Conservation (phyloP, 2,888 invertebrate genomes). For the Cylloceria caligata region DNA sequence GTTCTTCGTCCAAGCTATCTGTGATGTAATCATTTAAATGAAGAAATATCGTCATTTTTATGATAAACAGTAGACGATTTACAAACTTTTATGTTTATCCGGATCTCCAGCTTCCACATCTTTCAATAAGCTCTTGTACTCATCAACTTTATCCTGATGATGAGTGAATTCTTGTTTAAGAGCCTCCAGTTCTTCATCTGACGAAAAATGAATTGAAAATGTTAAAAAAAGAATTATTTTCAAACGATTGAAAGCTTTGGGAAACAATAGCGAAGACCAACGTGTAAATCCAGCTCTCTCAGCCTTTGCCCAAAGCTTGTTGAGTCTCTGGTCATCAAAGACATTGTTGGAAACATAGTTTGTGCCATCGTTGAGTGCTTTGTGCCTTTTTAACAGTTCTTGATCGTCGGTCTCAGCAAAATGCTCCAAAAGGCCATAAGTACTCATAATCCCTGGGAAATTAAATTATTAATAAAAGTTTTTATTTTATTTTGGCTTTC, state of each 20-base stretch:
- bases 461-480: conserved; percentile 17
- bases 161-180: conserved; percentile 95
- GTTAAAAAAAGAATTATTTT: neutral
- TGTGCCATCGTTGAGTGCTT: conserved; percentile 83
- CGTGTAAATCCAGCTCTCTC: conserved; percentile 93
- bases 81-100: conserved; percentile 89
- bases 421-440: conserved; percentile 92
- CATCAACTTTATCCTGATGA: conserved; percentile 96
- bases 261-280: conserved; percentile 72
- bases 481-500: conserved; percentile 14
- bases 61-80: conserved; percentile 42
- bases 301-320: conserved; percentile 95
- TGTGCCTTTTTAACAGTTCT: conserved; percentile 86
- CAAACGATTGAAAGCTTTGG: conserved; percentile 1
- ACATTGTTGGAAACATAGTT: conserved; percentile 88
- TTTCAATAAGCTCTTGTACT: conserved; percentile 92
- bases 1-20: conserved; percentile 91
- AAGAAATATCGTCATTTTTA: conserved; percentile 8
- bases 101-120: conserved; percentile 88
- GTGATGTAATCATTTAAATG: conserved; percentile 30
- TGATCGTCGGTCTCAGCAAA: conserved; percentile 90
- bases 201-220: too few relatives aligned
- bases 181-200: conserved; percentile 91
- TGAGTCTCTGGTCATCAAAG: conserved; percentile 96
- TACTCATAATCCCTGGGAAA: conserved; percentile 89